A percentile compares a stretch with the other conserved stretches of the same genome.
Conservation (phyloP, 2,888 invertebrate species). For the Trachelus tabidus region DNA sequence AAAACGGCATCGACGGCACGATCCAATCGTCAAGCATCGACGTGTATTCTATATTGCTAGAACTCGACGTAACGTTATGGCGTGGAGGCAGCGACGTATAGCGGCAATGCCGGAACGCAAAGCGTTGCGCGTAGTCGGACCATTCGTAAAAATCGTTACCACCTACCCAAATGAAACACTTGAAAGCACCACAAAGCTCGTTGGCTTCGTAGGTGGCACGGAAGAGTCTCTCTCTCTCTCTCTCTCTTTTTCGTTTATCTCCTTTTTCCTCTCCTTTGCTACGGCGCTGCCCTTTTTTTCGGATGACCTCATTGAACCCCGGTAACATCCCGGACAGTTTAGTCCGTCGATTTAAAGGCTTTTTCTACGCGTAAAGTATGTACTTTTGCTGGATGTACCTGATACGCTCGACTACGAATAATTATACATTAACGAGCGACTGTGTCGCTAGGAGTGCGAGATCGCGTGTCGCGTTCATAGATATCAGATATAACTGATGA, state of each 20-base stretch:
- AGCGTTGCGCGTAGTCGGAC: background rate
- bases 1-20: background rate
- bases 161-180: background rate
- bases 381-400: background rate
- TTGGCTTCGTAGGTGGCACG: background rate
- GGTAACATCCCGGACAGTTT: background rate
- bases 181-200: background rate
- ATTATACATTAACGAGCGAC: background rate
- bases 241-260: background rate
- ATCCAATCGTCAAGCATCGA: background rate
- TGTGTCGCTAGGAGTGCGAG: background rate
- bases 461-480: background rate
- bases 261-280: background rate
- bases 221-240: background rate
- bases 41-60: background rate
- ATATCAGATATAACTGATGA: background rate
- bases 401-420: background rate
- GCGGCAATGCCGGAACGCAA: background rate
- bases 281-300: background rate
- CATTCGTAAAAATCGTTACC: background rate
- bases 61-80: background rate
- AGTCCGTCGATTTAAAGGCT: background rate
- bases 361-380: no score
- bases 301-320: background rate
- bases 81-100: background rate